Evolutionary conservation across 2,797 vertebrate species (phyloP).

Genomic region (Natrix natrix): DNA sequence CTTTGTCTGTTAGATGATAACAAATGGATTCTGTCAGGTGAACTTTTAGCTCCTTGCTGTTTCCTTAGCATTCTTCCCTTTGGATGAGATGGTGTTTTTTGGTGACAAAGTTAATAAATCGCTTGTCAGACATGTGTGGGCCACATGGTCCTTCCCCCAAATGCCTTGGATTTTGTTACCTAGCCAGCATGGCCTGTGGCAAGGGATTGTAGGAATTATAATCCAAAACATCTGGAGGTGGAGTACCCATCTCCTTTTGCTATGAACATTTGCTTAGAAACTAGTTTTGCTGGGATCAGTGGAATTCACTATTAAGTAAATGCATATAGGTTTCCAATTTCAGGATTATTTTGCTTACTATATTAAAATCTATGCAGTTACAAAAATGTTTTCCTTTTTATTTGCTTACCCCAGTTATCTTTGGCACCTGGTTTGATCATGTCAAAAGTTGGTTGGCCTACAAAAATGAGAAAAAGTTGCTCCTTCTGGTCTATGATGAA

Average conservation of each 20-base stretch:
- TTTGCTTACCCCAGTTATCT: constrained; percentile 70
- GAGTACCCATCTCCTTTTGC: neutral
- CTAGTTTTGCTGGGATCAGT: neutral
- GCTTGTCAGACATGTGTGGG: neutral
- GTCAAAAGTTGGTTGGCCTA: constrained; percentile 80
- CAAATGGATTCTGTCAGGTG: neutral
- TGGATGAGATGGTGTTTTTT: neutral
- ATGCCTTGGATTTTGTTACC: neutral
- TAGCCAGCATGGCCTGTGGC: neutral
- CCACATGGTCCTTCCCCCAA: neutral
- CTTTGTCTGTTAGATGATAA: neutral
- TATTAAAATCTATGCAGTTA: neutral
- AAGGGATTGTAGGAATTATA: neutral
- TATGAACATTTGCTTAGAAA: neutral
- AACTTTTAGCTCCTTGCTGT: neutral
- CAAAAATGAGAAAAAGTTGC: constrained; percentile 74
- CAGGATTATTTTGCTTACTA: neutral
- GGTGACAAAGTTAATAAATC: neutral
- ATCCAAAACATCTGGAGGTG: neutral
- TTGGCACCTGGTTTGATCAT: constrained; percentile 87
- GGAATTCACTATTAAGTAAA: neutral
- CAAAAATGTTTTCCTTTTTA: neutral
- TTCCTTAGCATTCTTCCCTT: neutral
- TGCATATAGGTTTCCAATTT: neutral
- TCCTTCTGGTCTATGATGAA: constrained; percentile 81